phyloP scores from a whole-genome alignment of 2,797 vertebrate species.

The Thripadectes ignobilis region DNA sequence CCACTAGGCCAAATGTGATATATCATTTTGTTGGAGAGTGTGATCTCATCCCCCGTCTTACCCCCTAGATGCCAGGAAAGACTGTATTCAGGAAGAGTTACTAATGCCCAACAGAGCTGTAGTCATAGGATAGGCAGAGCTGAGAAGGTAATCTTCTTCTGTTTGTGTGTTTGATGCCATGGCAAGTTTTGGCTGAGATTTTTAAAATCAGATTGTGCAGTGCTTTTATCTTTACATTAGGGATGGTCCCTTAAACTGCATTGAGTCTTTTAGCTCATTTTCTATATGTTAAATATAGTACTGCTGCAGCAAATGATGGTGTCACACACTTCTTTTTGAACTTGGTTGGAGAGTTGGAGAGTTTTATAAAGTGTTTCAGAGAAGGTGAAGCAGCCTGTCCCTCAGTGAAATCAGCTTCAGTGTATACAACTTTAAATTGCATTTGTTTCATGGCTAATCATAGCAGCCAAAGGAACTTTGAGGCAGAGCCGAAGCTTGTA shows the following conservation, averaged over 20 bases:
- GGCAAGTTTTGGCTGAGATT: not conserved
- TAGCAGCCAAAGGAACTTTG: not conserved
- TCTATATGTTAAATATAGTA: not conserved
- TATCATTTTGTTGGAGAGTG: constrained; percentile 11
- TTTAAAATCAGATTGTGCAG: not conserved
- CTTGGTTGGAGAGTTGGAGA: not conserved
- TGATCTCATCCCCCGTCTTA: not conserved
- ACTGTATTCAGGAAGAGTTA: not conserved
- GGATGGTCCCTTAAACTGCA: not conserved
- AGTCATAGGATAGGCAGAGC: not conserved
- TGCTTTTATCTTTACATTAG: not conserved
- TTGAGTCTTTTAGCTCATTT: not conserved
- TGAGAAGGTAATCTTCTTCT: not conserved
- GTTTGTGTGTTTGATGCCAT: not conserved
- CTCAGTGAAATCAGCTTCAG: not conserved
- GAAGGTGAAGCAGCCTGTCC: not conserved
- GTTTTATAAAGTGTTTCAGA: not conserved
- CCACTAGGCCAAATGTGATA: not conserved
- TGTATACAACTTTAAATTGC: not conserved
- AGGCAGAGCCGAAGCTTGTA: not conserved
- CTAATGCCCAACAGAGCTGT: not conserved
- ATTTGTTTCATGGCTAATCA: not conserved
- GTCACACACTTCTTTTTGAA: not conserved
- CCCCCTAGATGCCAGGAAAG: not conserved
- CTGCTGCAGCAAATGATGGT: not conserved